These are phyloP conservation scores for Drosophila suzukii DNA, from an alignment of 1,140 invertebrate genomes.

Conservation along the genomic window DNA sequence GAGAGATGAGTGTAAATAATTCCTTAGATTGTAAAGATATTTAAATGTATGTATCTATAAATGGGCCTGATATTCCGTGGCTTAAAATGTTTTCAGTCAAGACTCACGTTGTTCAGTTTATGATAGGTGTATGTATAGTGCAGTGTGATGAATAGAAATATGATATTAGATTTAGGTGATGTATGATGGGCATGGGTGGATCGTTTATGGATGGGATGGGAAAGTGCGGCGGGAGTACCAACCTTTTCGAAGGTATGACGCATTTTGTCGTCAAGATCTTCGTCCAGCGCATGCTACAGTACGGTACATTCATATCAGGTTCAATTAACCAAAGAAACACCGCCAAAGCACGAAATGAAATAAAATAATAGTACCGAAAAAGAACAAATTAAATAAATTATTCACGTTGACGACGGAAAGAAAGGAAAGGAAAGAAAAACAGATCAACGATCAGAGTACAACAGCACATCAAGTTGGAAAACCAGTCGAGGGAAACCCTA, in stretches of 20 bases:
- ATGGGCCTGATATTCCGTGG: no score
- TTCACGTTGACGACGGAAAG: slow-evolving; percentile 4
- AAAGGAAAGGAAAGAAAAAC: slow-evolving; percentile 18
- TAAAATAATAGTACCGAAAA: background rate
- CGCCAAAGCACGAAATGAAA: background rate
- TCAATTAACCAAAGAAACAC: slow-evolving; percentile 29
- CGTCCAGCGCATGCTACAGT: slow-evolving; percentile 76
- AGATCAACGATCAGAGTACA: slow-evolving; percentile 63
- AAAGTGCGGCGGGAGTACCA: slow-evolving; percentile 68
- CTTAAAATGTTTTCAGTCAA: no score
- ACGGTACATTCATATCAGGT: slow-evolving; percentile 59
- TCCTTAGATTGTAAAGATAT: no score
- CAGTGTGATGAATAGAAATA: slow-evolving; percentile 5
- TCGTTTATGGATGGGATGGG: background rate
- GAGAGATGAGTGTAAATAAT: no score
- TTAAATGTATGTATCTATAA: no score
- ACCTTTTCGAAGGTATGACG: slow-evolving; percentile 89
- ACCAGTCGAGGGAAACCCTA: background rate
- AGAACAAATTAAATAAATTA: slow-evolving; percentile 1
- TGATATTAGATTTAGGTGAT: background rate
- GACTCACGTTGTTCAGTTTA: slow-evolving; percentile 1
- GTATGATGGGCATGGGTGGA: background rate
- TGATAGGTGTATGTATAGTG: background rate
- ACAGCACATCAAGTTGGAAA: slow-evolving; percentile 44
- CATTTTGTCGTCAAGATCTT: slow-evolving; percentile 84